Conservation (phyloP, 2,888 invertebrate species). For the Lepidonotus clava region DNA sequence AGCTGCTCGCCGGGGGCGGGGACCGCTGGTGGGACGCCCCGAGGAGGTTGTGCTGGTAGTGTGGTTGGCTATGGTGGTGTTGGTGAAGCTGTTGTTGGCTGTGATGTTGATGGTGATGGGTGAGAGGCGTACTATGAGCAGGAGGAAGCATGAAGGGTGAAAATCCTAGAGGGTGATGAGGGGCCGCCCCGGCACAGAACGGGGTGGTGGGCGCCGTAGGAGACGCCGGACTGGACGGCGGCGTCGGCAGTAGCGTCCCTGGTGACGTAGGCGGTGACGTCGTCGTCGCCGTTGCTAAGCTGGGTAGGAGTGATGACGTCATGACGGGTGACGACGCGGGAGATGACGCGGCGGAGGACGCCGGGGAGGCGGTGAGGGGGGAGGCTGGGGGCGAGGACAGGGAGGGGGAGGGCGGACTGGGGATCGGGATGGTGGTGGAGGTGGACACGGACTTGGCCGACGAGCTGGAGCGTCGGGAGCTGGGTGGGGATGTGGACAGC, state of each 20-base stretch:
- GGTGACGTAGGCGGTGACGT: background rate
- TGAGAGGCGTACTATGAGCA: background rate
- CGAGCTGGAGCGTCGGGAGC: conserved; percentile 66
- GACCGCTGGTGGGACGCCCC: background rate
- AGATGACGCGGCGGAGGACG: background rate
- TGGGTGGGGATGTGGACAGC: conserved; percentile 85
- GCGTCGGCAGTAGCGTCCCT: conserved; percentile 19
- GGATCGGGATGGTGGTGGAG: too few relatives aligned
- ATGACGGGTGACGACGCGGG: background rate
- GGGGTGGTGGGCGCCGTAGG: background rate
- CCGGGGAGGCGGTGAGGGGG: conserved; percentile 65
- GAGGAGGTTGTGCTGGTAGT: background rate
- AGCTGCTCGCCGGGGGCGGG: background rate
- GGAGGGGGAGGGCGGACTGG: conserved; percentile 35
- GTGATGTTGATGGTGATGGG: background rate
- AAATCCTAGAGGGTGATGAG: conserved; percentile 10
- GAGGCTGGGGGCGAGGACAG: conserved; percentile 81
- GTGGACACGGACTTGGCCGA: background rate
- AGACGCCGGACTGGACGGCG: conserved; percentile 32
- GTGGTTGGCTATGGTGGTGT: conserved; percentile 5
- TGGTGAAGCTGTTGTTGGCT: background rate
- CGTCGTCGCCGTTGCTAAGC: background rate
- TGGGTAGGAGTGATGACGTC: conserved; percentile 1
- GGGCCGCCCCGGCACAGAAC: background rate
- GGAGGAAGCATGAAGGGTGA: conserved; percentile 33